phyloP scores from a whole-genome alignment of 2,797 vertebrate species.

The Lithobates sylvaticus region DNA sequence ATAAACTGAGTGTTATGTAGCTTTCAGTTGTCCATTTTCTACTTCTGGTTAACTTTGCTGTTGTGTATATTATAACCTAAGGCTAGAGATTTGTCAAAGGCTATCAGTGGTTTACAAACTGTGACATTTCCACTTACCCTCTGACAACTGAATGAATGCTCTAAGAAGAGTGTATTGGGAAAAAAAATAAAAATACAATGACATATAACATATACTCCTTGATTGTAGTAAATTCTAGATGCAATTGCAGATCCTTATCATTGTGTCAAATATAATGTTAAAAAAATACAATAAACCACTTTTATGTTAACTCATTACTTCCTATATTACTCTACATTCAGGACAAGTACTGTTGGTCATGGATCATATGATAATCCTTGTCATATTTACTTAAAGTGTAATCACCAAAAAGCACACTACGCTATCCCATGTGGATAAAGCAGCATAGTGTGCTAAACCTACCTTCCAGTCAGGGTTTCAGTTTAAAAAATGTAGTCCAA shows the following conservation, averaged over 20 bases:
- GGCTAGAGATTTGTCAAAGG: conserved; percentile 33
- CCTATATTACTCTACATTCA: neutral
- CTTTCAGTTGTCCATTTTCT: conserved; percentile 47
- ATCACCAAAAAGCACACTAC: too few relatives aligned
- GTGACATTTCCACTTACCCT: conserved; percentile 37
- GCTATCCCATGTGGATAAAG: too few relatives aligned
- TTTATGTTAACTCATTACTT: neutral
- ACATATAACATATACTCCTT: neutral
- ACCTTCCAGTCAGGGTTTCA: too few relatives aligned
- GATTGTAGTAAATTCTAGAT: neutral
- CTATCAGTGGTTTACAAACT: conserved; percentile 38
- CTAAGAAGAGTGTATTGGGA: neutral
- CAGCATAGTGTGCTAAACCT: too few relatives aligned
- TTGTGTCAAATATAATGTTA: conserved; percentile 5
- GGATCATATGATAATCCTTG: neutral
- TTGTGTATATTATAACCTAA: conserved; percentile 27
- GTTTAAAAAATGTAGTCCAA: too few relatives aligned
- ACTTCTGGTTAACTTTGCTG: conserved; percentile 39
- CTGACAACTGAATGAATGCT: conserved; percentile 38
- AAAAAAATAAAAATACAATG: conserved; percentile 18
- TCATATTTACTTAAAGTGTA: too few relatives aligned
- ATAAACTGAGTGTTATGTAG: conserved; percentile 43
- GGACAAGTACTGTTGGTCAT: neutral
- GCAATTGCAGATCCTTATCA: conserved; percentile 32
- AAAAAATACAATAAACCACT: neutral